Percentiles rank a stretch among this genome's conserved stretches.
These are phyloP conservation scores for Pissodes strobi DNA, from an alignment of 1,140 invertebrate genomes.

Conservation along the genomic window DNA sequence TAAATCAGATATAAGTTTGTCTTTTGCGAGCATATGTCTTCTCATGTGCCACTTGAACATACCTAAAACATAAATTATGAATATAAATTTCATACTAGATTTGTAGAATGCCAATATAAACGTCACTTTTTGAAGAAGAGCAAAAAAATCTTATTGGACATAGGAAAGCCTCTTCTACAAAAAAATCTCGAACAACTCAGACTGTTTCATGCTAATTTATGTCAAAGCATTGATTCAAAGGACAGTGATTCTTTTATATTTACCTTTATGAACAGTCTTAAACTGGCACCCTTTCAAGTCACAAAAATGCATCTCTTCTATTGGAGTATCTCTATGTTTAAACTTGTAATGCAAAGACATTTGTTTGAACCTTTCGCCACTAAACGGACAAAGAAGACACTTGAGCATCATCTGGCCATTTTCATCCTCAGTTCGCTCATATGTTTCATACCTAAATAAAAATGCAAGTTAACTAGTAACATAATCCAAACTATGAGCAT, in stretches of 20 bases:
- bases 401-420: neutral
- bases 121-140: no score
- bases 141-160: no score
- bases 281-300: conserved; percentile 10
- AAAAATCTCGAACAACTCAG: no score
- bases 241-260: neutral
- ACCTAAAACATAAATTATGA: neutral
- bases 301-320: conserved; percentile 20
- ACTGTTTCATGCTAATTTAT: no score
- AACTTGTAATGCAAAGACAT: conserved; percentile 20
- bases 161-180: no score
- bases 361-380: conserved; percentile 6
- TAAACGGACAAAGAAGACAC: conserved; percentile 11
- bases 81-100: no score
- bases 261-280: conserved; percentile 19
- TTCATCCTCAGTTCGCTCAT: neutral
- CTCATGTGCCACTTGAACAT: conserved; percentile 13
- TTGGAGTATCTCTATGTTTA: conserved; percentile 8
- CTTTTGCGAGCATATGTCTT: neutral
- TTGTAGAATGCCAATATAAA: no score
- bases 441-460: conserved; percentile 14
- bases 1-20: neutral
- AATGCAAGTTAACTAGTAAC: no score
- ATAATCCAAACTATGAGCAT: no score
- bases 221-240: no score